These are phyloP conservation scores for Drosophila gunungcola DNA, from an alignment of 1,140 invertebrate genomes.

Conservation along the genomic window DNA sequence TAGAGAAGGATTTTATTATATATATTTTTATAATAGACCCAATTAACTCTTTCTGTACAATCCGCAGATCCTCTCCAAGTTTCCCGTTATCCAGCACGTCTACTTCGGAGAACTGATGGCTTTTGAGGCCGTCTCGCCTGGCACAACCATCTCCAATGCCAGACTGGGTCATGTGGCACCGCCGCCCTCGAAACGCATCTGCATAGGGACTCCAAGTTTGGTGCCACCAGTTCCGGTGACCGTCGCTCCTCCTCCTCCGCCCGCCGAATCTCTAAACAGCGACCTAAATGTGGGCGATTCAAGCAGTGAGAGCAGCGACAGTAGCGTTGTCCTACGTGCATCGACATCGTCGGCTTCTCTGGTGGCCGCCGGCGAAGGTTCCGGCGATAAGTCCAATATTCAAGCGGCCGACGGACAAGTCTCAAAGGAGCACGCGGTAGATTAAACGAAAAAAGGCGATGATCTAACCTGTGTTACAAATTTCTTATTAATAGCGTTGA, in stretches of 20 bases:
- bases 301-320: conserved; percentile 73
- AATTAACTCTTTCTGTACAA: too few relatives aligned
- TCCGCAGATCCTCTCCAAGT: conserved; percentile 94
- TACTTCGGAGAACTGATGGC: conserved; percentile 96
- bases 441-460: conserved; percentile 15
- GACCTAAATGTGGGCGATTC: conserved; percentile 68
- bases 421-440: conserved; percentile 27
- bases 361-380: conserved; percentile 45
- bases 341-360: conserved; percentile 50
- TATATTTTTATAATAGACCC: too few relatives aligned
- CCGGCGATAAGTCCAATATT: conserved; percentile 46
- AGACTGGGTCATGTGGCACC: conserved; percentile 67
- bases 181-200: conserved; percentile 69
- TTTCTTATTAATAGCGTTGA: conserved; percentile 51
- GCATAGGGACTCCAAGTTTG: conserved; percentile 41
- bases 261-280: conserved; percentile 44
- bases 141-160: conserved; percentile 63
- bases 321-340: conserved; percentile 60
- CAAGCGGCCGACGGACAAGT: conserved; percentile 6
- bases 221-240: conserved; percentile 43
- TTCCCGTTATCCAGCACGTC: conserved; percentile 99
- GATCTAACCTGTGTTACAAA: conserved; percentile 48
- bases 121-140: conserved; percentile 86
- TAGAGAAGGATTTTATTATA: too few relatives aligned
- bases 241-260: conserved; percentile 28